Evolutionary conservation across 2,888 invertebrate species (phyloP), one percentile per base, ranked within the genome.

Genomic region (Anthophora plumipes): DNA sequence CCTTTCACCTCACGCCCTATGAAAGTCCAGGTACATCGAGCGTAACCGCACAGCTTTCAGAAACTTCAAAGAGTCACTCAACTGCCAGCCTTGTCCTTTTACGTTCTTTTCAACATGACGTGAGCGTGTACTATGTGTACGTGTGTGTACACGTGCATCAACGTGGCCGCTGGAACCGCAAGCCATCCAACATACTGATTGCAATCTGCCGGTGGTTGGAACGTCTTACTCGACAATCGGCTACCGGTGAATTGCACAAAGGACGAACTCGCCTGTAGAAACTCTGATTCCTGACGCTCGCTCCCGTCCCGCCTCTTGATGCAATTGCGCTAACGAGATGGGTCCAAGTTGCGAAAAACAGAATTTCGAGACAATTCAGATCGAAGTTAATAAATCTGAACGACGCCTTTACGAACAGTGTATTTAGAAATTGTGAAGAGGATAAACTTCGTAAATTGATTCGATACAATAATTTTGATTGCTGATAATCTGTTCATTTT

Each of bases 41-140:
- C 83, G 84, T 80, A 84, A 82, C 82, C 82, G 75, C 76, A 52
- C 70, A 75, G 90, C 91, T 90, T 91, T 90, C 88, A 90, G 89
- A 84, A 86, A 91, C 92, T 92, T 92, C 91, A 91, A 92, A 92
- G 92, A 89, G 75, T 75, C 74, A 66, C 73, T 71, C 83, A 78
- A 78, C 75, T 75, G 72, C 64, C 69, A 68, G 64, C 64, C 73
- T 60, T 82, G 66, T 78, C 84, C 83, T 63, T 80, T 77, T 82
- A 68, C 73, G 77, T 77, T 77, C 85, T 69, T 76, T 74, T 61
- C 64, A 67, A 64, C 71, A 31, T 72, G 54, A 22, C 31, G 37
- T 52, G 6, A 41, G n/a, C 52, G 59, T 7, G 25, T 59, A 46
- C 14, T 11, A 66, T 59, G 11, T 14, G 39, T 8, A 11, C 14